phyloP scores from a whole-genome alignment of 2,113 vertebrate genomes.

The Tretioscincus oriximinensis region DNA sequence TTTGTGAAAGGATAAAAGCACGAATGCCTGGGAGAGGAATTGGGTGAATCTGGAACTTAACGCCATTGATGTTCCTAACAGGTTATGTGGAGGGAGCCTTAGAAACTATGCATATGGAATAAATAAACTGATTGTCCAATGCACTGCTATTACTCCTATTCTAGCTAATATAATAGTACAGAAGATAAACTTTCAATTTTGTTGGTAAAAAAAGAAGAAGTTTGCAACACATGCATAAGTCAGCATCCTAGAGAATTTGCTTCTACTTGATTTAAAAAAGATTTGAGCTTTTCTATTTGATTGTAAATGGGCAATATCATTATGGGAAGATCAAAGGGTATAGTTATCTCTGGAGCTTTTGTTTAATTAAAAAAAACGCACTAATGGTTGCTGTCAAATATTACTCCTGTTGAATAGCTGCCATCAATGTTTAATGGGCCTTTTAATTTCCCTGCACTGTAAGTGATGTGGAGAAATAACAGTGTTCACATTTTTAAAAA shows the following conservation, averaged over 20 bases:
- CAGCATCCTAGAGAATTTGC: conserved; percentile 11
- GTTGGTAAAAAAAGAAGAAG: background rate
- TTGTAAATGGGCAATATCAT: conserved; percentile 17
- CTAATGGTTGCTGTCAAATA: conserved; percentile 37
- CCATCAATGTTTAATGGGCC: conserved; percentile 30
- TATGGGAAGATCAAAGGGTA: conserved; percentile 12
- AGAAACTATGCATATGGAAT: background rate
- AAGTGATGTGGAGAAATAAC: conserved; percentile 16
- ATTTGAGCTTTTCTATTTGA: conserved; percentile 21
- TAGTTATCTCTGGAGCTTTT: conserved; percentile 16
- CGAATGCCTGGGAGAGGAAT: too few relatives aligned
- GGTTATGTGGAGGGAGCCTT: too few relatives aligned
- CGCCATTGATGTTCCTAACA: too few relatives aligned
- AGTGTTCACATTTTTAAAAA: background rate
- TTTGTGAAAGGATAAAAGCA: too few relatives aligned
- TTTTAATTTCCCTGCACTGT: conserved; percentile 18
- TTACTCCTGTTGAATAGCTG: conserved; percentile 31
- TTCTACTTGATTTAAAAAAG: conserved; percentile 18
- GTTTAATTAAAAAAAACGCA: conserved; percentile 22
- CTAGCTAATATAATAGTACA: background rate
- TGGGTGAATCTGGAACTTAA: too few relatives aligned
- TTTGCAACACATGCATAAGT: background rate
- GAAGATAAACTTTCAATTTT: background rate
- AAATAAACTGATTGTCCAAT: background rate
- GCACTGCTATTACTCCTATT: background rate